Base-by-base conservation (phyloP, 2,888 invertebrate genomes). In the Lasioglossum villosulum region DNA sequence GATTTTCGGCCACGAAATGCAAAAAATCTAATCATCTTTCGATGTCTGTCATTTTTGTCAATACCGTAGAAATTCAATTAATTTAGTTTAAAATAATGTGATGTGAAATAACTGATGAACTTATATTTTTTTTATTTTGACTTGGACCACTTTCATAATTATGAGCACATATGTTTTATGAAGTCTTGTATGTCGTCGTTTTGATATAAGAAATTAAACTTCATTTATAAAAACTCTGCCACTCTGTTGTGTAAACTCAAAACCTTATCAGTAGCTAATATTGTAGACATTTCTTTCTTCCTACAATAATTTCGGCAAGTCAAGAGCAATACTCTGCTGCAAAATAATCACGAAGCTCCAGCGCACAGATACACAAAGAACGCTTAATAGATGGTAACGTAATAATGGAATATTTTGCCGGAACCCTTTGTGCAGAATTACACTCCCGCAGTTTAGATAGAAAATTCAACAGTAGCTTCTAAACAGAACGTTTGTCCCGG, bases 401-500 rank as follows among this genome's bases (percentile, higher is more conserved):
- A 23, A 34, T 23, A 23, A 37, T 23, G 23, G 37, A 30, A 68
- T 19, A 34, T 68, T 68, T 37, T 10, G 10, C 37, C 19, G 37
- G 37, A 37, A 12, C 34, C 37, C 68, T 68, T 37, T 68, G 37
- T 12, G 68, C 37, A 12, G 12, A 37, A 68, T 37, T 37, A 23
- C 37, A 23, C 37, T 37, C 10, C 2, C 19, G 1, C 23, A 23
- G 37, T 68, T 37, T 23, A 19, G 37, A 37, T 68, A 34, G 37
- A 68, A 68, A 68, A 68, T 23, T 34, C 37, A 68, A 68, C 68
- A 68, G 37, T 37, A 23, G 37, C 37, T 68, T 37, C 68, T 68
- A 37, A 37, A 68, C 68, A 68, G 37, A 37, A 23, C 37, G 68
- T 23, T 34, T 37, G 68, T 37, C 19, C 34, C 68, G 68, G 37